These are phyloP conservation scores for Hirtodrosophila duncani DNA, from an alignment of 2,888 invertebrate species.

Conservation along the genomic window DNA sequence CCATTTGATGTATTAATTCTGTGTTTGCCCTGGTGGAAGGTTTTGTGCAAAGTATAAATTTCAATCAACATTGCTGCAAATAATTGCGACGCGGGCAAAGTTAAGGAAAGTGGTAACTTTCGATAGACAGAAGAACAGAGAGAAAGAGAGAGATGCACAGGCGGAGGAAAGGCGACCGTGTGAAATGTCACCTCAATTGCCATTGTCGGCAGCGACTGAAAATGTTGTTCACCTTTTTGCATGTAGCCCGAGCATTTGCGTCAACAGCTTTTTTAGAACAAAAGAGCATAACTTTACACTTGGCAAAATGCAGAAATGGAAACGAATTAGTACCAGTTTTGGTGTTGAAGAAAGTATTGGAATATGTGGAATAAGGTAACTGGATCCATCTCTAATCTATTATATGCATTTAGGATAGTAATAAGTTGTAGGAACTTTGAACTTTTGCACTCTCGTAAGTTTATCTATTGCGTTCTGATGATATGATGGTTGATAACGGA, in stretches of 20 bases:
- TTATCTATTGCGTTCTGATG: no score
- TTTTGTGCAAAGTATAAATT: conserved; percentile 46
- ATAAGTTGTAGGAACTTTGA: no score
- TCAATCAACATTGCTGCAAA: conserved; percentile 69
- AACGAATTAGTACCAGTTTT: no score
- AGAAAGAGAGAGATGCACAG: not conserved
- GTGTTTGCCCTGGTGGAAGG: not conserved
- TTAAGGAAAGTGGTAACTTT: conserved; percentile 46
- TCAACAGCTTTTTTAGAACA: conserved; percentile 71
- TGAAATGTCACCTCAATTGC: conserved; percentile 68
- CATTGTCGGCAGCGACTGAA: conserved; percentile 48
- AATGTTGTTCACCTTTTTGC: conserved; percentile 72
- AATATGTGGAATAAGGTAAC: not conserved
- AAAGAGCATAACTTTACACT: no score
- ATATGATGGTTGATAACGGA: no score
- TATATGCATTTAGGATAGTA: no score
- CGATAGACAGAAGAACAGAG: conserved; percentile 48
- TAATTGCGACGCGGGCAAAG: conserved; percentile 63
- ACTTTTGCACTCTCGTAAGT: no score
- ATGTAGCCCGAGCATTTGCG: conserved; percentile 69
- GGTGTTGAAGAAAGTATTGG: not conserved
- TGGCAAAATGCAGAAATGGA: no score
- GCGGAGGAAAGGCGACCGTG: conserved; percentile 29
- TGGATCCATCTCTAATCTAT: no score
- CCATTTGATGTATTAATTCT: conserved; percentile 62